Evolutionary conservation across 2,113 vertebrate species (phyloP), one percentile per base, ranked within the genome.

Genomic region (Callospermophilus lateralis): DNA sequence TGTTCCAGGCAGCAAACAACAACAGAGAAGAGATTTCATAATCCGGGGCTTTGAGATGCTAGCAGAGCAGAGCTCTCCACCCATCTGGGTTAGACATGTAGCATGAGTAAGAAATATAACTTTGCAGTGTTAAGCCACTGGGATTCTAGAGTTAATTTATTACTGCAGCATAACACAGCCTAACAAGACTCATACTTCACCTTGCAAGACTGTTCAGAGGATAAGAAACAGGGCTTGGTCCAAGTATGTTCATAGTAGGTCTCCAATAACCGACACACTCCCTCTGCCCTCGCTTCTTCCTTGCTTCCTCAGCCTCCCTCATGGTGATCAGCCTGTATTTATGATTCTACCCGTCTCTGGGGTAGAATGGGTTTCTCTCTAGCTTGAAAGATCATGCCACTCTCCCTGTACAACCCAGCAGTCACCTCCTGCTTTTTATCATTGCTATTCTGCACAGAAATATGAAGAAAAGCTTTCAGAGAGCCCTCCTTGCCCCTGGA

Each of bases 331-430:
- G 48, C 2, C 42, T 91, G 73, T 42, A 11, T 8, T 32, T 48
- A 39, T 0, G 5, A 58, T 24, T 37, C 84, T 12, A 55, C 30
- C 24, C n/a, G 24, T 55, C 85, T 87, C 37, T 26, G 37, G 28
- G 45, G 48, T 51, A 13, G 48, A 51, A 13, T 13, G 48, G 48
- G 1, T 11, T 84, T 67, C 68, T 45, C 58, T 58, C n/a, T 83
- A 76, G 34, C 12, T 73, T 24, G 58, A 87, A 95, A 45, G 2
- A 39, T 8, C 24, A 5, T 19, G 70, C 19, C 10, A 20, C 45
- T 24, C 65, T 19, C 11, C 30, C 17, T 37, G 45, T 8, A 9
- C 2, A 24, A 19, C 0, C 11, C 24, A 13, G 5, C 37, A 9
- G 16, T 76, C 85, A 65, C 39, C 6, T 85, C 3, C 22, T 17